Percentiles rank a stretch among this genome's conserved stretches.
Evolutionary conservation across 2,113 vertebrate genomes (phyloP).

Genomic region (Tachysurus vachellii): DNA sequence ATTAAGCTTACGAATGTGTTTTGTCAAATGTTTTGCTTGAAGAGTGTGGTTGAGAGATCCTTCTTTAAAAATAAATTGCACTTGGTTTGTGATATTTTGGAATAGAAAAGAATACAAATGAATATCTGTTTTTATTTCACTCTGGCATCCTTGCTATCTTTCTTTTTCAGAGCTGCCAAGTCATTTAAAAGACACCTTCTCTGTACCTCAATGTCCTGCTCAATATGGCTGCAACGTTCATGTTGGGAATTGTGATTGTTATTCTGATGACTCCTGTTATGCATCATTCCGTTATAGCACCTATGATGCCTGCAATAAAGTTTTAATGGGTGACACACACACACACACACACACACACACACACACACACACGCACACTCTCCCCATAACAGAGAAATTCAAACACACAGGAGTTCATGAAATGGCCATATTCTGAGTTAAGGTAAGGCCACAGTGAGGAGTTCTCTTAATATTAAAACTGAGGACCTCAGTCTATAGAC

Average conservation of each 20-base stretch:
- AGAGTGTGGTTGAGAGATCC: too few relatives aligned
- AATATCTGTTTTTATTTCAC: background rate
- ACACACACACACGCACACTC: background rate
- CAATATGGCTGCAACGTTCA: slow-evolving; percentile 28
- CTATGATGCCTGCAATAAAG: slow-evolving; percentile 6
- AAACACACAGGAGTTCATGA: too few relatives aligned
- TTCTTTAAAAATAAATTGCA: too few relatives aligned
- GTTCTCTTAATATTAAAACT: too few relatives aligned
- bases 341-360: background rate
- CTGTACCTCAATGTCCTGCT: background rate
- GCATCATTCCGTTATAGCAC: background rate
- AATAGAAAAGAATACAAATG: too few relatives aligned
- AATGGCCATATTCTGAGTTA: too few relatives aligned
- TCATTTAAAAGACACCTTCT: background rate
- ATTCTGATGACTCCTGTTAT: slow-evolving; percentile 21
- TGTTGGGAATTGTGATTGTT: slow-evolving; percentile 30
- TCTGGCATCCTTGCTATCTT: background rate
- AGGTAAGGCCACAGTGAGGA: too few relatives aligned
- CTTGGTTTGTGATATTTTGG: too few relatives aligned
- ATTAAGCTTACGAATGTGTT: too few relatives aligned
- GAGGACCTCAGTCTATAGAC: too few relatives aligned
- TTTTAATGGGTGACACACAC: background rate
- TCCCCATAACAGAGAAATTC: too few relatives aligned
- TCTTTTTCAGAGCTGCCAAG: slow-evolving; percentile 28
- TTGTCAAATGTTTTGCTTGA: too few relatives aligned